phyloP scores from a whole-genome alignment of 1,140 invertebrate genomes.

The Luehdorfia chinensis region DNA sequence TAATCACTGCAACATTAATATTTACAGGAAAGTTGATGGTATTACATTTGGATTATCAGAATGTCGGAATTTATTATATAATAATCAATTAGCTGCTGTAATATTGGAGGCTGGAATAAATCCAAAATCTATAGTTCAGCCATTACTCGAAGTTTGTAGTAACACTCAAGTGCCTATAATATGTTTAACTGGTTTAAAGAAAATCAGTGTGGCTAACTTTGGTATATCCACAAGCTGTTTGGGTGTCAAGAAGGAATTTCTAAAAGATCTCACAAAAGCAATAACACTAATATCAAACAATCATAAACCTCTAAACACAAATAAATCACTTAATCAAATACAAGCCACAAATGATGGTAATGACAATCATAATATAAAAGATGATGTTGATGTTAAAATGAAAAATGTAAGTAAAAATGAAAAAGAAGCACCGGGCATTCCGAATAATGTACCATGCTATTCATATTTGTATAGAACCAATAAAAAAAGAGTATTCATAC shows the following conservation, averaged over 20 bases:
- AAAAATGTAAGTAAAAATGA: conserved; percentile 3
- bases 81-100: conserved; percentile 33
- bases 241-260: conserved; percentile 33
- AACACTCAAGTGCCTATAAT: conserved; percentile 33
- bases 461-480: conserved; percentile 49
- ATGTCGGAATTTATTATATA: conserved; percentile 33
- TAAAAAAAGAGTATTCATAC: conserved; percentile 57
- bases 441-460: conserved; percentile 14
- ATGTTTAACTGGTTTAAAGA: conserved; percentile 43
- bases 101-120: conserved; percentile 51
- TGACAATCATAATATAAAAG: background rate
- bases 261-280: conserved; percentile 30
- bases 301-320: conserved; percentile 5
- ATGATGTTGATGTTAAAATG: conserved; percentile 19
- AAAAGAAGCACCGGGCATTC: background rate
- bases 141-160: conserved; percentile 42
- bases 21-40: conserved; percentile 52
- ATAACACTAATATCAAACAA: conserved; percentile 28
- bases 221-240: conserved; percentile 56
- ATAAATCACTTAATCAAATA: no score
- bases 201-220: conserved; percentile 34
- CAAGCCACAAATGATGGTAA: background rate
- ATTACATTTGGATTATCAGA: conserved; percentile 53
- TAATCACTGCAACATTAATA: no score
- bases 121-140: conserved; percentile 49